Evolutionary conservation across 1,140 invertebrate genomes (phyloP).

Genomic region (Sminthurides bifidus): DNA sequence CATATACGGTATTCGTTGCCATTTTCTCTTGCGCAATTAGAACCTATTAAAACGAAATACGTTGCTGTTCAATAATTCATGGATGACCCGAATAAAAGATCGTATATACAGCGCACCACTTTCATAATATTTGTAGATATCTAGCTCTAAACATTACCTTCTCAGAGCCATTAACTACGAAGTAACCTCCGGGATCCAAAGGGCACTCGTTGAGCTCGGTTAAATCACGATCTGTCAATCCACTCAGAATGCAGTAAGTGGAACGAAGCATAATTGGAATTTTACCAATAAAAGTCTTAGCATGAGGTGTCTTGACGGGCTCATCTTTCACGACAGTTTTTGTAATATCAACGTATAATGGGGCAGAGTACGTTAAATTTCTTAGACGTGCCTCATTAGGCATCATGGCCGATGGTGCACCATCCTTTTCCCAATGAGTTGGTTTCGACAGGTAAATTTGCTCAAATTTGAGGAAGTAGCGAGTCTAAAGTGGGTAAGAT

Average conservation of each 20-base stretch:
- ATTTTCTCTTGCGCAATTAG: conserved; percentile 99
- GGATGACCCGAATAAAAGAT: not conserved
- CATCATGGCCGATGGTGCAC: conserved; percentile 97
- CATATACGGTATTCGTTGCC: conserved; percentile 99
- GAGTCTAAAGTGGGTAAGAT: conserved; percentile 46
- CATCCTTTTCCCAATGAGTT: conserved; percentile 99
- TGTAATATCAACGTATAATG: conserved; percentile 95
- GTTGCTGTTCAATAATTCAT: not conserved
- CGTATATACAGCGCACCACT: not conserved
- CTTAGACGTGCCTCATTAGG: conserved; percentile 88
- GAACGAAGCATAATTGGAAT: conserved; percentile 98
- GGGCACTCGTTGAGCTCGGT: conserved; percentile 98
- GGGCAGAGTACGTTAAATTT: conserved; percentile 89
- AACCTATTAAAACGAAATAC: conserved; percentile 39
- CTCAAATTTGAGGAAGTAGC: conserved; percentile 91
- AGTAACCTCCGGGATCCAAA: conserved; percentile 93
- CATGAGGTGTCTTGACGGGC: conserved; percentile 81
- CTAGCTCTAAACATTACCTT: no score
- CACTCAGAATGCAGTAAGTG: conserved; percentile 86
- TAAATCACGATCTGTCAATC: conserved; percentile 91
- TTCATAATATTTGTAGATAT: not conserved
- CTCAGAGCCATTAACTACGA: conserved; percentile 92
- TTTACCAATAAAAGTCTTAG: conserved; percentile 98
- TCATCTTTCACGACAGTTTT: conserved; percentile 91
- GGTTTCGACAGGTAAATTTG: conserved; percentile 98